Evolutionary conservation across 2,888 invertebrate genomes (phyloP).

Genomic region (Drosophila diplacantha): DNA sequence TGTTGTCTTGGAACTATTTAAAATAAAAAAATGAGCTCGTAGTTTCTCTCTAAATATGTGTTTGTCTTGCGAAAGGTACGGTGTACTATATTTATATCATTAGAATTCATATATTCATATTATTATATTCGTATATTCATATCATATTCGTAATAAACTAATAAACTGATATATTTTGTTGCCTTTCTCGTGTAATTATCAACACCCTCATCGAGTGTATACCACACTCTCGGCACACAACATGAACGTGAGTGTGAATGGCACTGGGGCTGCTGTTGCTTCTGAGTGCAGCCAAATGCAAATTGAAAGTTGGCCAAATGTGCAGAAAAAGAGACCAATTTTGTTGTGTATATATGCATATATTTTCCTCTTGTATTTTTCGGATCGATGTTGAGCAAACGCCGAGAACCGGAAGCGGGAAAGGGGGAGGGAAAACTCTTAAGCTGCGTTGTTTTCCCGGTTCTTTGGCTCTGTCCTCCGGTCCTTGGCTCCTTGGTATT

Average conservation of each 20-base stretch:
- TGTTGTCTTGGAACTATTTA: neutral
- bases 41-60: neutral
- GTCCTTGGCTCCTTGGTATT: neutral
- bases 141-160: too few relatives aligned
- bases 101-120: too few relatives aligned
- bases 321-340: slow-evolving; percentile 46
- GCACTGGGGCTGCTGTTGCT: slow-evolving; percentile 37
- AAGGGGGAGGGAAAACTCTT: neutral
- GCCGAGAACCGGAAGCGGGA: neutral
- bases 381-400: slow-evolving; percentile 29
- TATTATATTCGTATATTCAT: too few relatives aligned
- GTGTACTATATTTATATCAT: too few relatives aligned
- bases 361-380: neutral
- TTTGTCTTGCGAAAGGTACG: neutral
- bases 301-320: slow-evolving; percentile 69
- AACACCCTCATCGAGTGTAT: neutral
- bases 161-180: neutral
- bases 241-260: slow-evolving; percentile 9
- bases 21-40: neutral
- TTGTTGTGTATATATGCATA: slow-evolving; percentile 7
- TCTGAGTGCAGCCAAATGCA: slow-evolving; percentile 53
- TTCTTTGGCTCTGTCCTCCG: slow-evolving; percentile 2
- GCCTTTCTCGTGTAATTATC: neutral
- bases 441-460: slow-evolving; percentile 15
- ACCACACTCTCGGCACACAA: neutral